These are phyloP conservation scores for Heterotilapia buettikoferi DNA, from an alignment of 2,113 vertebrate species.

Conservation along the genomic window DNA sequence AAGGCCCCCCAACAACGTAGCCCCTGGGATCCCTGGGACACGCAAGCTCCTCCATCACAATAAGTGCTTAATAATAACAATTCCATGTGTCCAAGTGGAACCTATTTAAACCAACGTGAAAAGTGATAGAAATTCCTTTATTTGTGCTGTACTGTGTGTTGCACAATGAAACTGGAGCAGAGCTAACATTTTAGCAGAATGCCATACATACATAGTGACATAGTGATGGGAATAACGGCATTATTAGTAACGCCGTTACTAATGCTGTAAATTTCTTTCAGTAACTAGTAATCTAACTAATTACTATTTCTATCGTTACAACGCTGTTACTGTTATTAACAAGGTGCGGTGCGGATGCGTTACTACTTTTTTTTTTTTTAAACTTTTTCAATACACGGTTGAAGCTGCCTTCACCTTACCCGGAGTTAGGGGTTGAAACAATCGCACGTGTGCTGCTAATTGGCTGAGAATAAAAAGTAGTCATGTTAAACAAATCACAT, in stretches of 20 bases:
- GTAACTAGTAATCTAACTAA: background rate
- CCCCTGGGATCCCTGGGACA: fast-evolving
- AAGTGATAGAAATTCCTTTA: background rate
- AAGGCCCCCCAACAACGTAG: background rate
- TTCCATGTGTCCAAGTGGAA: background rate
- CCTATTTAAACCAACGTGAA: background rate
- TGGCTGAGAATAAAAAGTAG: background rate
- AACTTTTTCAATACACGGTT: fast-evolving
- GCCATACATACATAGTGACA: background rate
- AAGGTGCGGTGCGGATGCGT: background rate
- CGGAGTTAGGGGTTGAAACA: background rate
- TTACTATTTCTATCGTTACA: background rate
- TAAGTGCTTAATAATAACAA: background rate
- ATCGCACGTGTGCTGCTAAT: background rate
- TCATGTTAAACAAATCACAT: background rate
- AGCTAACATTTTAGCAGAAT: background rate
- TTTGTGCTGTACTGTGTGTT: background rate
- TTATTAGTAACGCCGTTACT: background rate
- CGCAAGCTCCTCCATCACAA: background rate
- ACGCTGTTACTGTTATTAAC: background rate
- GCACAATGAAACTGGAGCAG: background rate
- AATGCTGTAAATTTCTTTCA: background rate
- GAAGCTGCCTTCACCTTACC: background rate
- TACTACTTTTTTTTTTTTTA: background rate
- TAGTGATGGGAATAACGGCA: background rate